These are phyloP conservation scores for Chelonia mydas DNA, from an alignment of 2,797 vertebrate species.

Conservation along the genomic window DNA sequence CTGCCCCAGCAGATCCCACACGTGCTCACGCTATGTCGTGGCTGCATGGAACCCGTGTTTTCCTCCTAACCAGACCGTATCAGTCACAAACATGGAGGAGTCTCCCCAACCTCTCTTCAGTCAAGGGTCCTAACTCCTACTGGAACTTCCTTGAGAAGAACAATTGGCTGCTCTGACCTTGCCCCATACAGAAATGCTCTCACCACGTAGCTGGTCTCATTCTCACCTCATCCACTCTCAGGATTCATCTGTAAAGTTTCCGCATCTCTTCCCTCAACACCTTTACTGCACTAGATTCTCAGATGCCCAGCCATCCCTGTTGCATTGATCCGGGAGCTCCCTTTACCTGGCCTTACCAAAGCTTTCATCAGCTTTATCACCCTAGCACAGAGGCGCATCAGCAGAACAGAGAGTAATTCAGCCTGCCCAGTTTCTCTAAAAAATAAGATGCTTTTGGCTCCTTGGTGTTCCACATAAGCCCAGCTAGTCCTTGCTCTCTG, in stretches of 20 bases:
- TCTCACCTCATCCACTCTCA: not conserved
- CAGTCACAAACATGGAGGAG: not conserved
- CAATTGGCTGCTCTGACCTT: not conserved
- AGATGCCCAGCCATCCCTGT: not conserved
- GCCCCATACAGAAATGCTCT: not conserved
- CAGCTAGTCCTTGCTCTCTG: conserved; percentile 39
- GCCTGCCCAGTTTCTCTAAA: not conserved
- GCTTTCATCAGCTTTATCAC: not conserved
- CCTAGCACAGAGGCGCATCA: not conserved
- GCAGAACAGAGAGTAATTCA: not conserved
- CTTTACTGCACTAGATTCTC: not conserved
- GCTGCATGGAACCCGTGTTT: not conserved
- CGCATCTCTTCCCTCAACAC: not conserved
- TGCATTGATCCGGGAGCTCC: not conserved
- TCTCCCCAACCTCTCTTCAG: not conserved
- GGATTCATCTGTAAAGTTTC: not conserved
- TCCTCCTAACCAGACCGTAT: not conserved
- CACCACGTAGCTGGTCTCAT: not conserved
- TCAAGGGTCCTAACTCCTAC: not conserved
- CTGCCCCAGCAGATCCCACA: too few relatives aligned
- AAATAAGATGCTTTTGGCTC: not conserved
- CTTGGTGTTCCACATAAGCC: accelerated
- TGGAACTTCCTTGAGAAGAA: not conserved
- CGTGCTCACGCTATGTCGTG: not conserved
- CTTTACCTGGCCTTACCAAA: not conserved